Conservation (phyloP, 2,113 vertebrate species). For the Malurus alboscapulatus region DNA sequence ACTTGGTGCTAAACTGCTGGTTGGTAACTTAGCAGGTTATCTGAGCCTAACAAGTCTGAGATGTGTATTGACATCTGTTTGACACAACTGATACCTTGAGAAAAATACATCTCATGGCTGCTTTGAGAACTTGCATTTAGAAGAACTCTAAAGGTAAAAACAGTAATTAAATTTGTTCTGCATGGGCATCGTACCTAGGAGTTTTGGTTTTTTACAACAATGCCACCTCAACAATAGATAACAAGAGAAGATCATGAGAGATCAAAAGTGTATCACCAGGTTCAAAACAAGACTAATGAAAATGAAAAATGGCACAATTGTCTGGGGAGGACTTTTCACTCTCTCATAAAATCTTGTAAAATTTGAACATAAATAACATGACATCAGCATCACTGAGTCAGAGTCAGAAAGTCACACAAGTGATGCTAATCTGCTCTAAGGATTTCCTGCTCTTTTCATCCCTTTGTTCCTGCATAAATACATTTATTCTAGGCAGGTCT, state of each 20-base stretch:
- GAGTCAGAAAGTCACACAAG: background rate
- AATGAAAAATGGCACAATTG: background rate
- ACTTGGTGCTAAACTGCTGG: background rate
- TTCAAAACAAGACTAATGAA: background rate
- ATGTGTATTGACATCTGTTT: background rate
- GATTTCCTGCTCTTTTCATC: background rate
- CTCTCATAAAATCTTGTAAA: background rate
- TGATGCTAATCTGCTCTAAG: background rate
- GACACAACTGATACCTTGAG: background rate
- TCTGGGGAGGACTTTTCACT: background rate
- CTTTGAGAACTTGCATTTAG: background rate
- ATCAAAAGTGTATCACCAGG: background rate
- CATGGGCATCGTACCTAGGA: fast-evolving
- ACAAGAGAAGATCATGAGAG: background rate
- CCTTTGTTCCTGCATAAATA: background rate
- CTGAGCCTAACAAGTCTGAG: background rate
- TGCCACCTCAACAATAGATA: background rate
- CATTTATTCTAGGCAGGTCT: background rate
- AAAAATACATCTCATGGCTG: background rate
- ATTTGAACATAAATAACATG: background rate
- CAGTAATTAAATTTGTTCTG: background rate
- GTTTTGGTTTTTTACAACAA: background rate
- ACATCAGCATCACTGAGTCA: background rate
- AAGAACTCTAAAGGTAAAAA: background rate
- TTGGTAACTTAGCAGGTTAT: background rate